Percentiles rank a stretch among this genome's conserved stretches.
phyloP scores from a whole-genome alignment of 2,888 invertebrate species.

The Troides helena region DNA sequence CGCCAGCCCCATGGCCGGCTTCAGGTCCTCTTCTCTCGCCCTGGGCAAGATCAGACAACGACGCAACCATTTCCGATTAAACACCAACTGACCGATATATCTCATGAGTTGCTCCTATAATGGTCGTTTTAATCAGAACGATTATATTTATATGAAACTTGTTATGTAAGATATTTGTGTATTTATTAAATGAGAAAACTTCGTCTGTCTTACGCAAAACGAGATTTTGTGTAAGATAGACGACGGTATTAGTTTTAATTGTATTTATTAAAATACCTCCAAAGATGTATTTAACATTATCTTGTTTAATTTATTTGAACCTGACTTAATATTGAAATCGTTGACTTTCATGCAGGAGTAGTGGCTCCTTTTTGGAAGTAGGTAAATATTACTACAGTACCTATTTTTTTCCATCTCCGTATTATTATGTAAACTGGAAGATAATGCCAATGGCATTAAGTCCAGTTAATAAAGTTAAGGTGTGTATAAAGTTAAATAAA shows the following conservation, averaged over 20 bases:
- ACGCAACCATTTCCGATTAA: slow-evolving; percentile 64
- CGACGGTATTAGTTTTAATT: slow-evolving; percentile 42
- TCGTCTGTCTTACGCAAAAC: slow-evolving; percentile 65
- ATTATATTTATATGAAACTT: background rate
- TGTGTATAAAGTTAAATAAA: too few relatives aligned
- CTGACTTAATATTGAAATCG: background rate
- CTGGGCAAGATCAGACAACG: slow-evolving; percentile 72
- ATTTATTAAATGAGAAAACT: slow-evolving; percentile 31
- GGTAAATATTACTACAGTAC: too few relatives aligned
- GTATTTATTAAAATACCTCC: slow-evolving; percentile 34
- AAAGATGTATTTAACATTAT: slow-evolving; percentile 6
- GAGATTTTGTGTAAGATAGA: slow-evolving; percentile 61
- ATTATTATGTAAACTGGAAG: too few relatives aligned
- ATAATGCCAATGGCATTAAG: too few relatives aligned
- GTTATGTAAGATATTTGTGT: slow-evolving; percentile 17
- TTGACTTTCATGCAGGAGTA: background rate
- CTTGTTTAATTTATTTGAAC: slow-evolving; percentile 6
- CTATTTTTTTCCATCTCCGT: too few relatives aligned
- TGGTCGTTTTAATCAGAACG: background rate
- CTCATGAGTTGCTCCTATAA: background rate
- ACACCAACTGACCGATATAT: background rate
- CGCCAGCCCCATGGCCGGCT: slow-evolving; percentile 67
- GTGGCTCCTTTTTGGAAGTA: background rate
- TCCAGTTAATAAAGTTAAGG: too few relatives aligned
- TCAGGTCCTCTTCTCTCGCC: slow-evolving; percentile 67